phyloP scores from a whole-genome alignment of 2,888 invertebrate species.

The Drosophila prolongata region DNA sequence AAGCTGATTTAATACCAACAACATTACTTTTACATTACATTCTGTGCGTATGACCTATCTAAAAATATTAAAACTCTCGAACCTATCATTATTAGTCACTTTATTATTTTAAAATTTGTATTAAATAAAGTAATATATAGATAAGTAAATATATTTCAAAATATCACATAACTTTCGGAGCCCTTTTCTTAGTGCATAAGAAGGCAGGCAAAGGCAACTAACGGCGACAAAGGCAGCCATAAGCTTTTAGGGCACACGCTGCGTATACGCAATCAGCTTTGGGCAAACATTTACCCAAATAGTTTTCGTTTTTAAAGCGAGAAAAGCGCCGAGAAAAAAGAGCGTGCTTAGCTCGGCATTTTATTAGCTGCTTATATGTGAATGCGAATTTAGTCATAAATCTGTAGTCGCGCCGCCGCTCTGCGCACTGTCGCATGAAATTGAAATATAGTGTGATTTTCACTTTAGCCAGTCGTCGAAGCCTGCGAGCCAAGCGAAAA shows the following conservation, averaged over 20 bases:
- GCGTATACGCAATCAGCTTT: conserved; percentile 76
- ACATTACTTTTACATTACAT: too few relatives aligned
- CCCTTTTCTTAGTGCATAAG: conserved; percentile 3
- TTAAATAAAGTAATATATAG: too few relatives aligned
- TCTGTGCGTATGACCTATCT: too few relatives aligned
- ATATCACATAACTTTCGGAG: not conserved
- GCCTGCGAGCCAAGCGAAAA: conserved; percentile 13
- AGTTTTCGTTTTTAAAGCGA: conserved; percentile 59
- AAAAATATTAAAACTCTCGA: too few relatives aligned
- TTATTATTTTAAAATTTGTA: too few relatives aligned
- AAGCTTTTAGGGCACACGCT: conserved; percentile 66
- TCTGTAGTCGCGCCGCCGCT: conserved; percentile 69
- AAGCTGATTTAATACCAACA: too few relatives aligned
- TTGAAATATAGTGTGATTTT: conserved; percentile 80
- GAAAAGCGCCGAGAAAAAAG: conserved; percentile 39
- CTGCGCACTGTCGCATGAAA: conserved; percentile 76
- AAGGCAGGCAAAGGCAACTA: conserved; percentile 23
- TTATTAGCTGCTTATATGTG: conserved; percentile 76
- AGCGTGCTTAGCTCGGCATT: conserved; percentile 71
- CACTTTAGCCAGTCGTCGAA: conserved; percentile 57
- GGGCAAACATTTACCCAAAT: conserved; percentile 72
- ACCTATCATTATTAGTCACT: too few relatives aligned
- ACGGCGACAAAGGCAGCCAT: conserved; percentile 60
- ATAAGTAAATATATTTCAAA: too few relatives aligned
- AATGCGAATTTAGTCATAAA: conserved; percentile 77